Evolutionary conservation across 2,888 invertebrate genomes (phyloP), one percentile per base, ranked within the genome.

Genomic region (Helicoverpa assulta): DNA sequence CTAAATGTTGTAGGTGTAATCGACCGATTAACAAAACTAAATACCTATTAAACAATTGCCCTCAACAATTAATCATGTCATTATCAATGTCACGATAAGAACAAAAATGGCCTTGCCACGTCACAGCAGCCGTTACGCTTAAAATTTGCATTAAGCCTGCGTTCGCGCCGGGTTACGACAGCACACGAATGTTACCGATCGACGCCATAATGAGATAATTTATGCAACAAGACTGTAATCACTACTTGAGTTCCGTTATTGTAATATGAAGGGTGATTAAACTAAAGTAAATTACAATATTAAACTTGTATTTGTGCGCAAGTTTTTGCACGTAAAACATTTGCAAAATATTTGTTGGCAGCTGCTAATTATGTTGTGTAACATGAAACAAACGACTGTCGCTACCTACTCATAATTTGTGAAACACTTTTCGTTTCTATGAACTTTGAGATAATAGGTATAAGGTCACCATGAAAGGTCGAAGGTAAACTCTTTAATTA

Each of bases 111-210:
- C 76, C 70, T 76, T 74, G 76, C 40, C 26, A 47, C 57, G 57
- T 58, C 59, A 60, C 53, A 56, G 61, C 51, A 47, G 16, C 50
- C 40, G 57, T 55, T 55, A 70, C 59, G 66, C 19, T 60, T 64
- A 61, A 66, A 59, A 70, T 80, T 80, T 58, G 50, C 69, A 77
- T 74, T 70, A 70, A 55, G 69, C 56, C 33, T 51, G 60, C 70
- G 66, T 70, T 76, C 75, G 78, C 81, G 76, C 56, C 67, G 58
- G 52, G 62, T 78, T 81, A 67, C 76, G 60, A 72, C 37, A 74
- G 55, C 60, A 26, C 59, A 59, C 60, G 58, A 72, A 62, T 60
- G 63, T 19, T 53, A 63, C 58, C 40, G 52, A 73, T 70, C 62
- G 69, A 51, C 21, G 43, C 43, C 47, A 54, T 73, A 73, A 77